Percentiles rank a stretch among this genome's conserved stretches.
These are phyloP conservation scores for Scarus forsteni DNA, from an alignment of 2,797 vertebrate genomes.

Conservation along the genomic window DNA sequence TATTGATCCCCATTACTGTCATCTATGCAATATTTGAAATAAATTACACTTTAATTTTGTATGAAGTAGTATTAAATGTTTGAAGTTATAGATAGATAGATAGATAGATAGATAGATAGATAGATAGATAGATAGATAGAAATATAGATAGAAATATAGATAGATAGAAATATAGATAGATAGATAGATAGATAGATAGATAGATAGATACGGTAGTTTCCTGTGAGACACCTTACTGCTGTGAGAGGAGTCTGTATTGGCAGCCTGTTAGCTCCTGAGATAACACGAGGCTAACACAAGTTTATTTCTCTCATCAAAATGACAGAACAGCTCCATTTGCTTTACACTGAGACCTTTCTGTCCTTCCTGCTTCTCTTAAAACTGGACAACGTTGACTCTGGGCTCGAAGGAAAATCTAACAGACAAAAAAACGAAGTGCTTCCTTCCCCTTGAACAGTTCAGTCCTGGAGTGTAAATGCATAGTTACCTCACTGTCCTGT, in stretches of 20 bases:
- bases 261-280: conserved; percentile 32
- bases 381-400: not conserved
- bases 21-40: no score
- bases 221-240: not conserved
- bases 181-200: no score
- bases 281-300: conserved; percentile 22
- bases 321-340: not conserved
- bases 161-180: no score
- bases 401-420: not conserved
- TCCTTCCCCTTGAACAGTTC: not conserved
- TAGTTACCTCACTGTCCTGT: conserved; percentile 82
- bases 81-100: no score
- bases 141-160: no score
- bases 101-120: no score
- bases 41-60: no score
- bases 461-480: not conserved
- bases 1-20: no score
- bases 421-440: not conserved
- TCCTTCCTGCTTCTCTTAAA: not conserved
- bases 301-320: not conserved
- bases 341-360: no score
- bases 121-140: no score
- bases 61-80: no score
- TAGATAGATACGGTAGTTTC: no score
- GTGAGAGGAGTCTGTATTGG: not conserved